Conservation (phyloP, 2,113 vertebrate genomes). For the Corythoichthys haematopterus region DNA sequence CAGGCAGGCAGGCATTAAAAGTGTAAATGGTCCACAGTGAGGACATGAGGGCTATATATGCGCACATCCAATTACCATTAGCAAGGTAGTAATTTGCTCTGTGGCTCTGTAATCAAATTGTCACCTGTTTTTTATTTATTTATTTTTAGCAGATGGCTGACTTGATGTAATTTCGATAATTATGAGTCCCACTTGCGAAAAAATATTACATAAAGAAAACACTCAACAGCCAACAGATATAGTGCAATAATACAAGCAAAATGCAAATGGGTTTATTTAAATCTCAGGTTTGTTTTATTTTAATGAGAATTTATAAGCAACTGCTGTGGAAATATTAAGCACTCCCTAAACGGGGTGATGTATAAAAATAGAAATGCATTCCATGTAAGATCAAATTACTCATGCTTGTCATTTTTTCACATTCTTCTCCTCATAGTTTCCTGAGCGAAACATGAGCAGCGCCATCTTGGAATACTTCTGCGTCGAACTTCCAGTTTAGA, state of each 20-base stretch:
- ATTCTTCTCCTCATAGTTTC: too few species aligned
- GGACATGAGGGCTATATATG: neutral
- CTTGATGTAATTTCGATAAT: constrained; percentile 1
- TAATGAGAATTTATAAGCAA: too few species aligned
- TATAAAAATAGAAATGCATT: too few species aligned
- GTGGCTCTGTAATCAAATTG: neutral
- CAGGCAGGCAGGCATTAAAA: neutral
- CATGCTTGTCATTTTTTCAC: too few species aligned
- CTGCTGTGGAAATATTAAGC: too few species aligned
- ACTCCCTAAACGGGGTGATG: too few species aligned
- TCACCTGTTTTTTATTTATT: neutral
- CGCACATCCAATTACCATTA: neutral
- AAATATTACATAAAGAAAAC: neutral
- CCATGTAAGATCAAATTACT: too few species aligned
- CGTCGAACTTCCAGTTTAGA: too few species aligned
- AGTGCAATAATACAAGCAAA: neutral
- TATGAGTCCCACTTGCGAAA: neutral
- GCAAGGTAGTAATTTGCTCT: neutral
- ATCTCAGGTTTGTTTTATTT: too few species aligned
- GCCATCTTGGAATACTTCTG: too few species aligned
- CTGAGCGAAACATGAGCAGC: too few species aligned
- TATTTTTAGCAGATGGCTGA: neutral
- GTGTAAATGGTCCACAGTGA: neutral
- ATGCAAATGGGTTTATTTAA: too few species aligned
- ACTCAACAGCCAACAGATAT: neutral